These are phyloP conservation scores for Chelon auratus DNA, from an alignment of 2,797 vertebrate species.

Conservation along the genomic window DNA sequence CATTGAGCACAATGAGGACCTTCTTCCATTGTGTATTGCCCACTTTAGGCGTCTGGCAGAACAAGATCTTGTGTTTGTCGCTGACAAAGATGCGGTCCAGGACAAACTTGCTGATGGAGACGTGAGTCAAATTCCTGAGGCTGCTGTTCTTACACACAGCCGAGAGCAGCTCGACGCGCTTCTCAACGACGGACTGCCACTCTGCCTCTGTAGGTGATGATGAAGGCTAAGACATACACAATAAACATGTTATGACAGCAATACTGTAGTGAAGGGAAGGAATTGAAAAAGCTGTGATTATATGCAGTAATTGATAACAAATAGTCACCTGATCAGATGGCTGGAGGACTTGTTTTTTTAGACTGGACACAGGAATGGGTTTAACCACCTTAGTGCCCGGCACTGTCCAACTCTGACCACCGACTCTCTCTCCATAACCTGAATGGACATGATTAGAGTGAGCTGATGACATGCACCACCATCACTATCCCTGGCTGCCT, in stretches of 20 bases:
- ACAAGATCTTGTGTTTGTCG: conserved; percentile 97
- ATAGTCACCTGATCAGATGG: conserved; percentile 83
- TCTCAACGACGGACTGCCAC: conserved; percentile 82
- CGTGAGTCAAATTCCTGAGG: conserved; percentile 90
- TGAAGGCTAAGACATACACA: conserved; percentile 66
- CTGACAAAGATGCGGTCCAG: conserved; percentile 98
- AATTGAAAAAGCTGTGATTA: too few relatives aligned
- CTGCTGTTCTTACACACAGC: conserved; percentile 88
- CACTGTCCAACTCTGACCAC: conserved; percentile 84
- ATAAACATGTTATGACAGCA: background rate
- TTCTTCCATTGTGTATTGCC: conserved; percentile 99
- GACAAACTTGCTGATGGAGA: conserved; percentile 91
- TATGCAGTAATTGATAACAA: background rate
- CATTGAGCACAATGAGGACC: conserved; percentile 97
- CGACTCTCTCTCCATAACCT: conserved; percentile 87
- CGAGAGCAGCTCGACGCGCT: conserved; percentile 87
- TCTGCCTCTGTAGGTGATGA: conserved; percentile 37
- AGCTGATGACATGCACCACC: fast-evolving
- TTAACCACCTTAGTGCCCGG: conserved; percentile 80
- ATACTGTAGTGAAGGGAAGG: background rate
- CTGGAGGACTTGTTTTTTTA: conserved; percentile 72
- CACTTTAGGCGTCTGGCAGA: conserved; percentile 99
- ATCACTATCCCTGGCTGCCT: fast-evolving
- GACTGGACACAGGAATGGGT: conserved; percentile 40
- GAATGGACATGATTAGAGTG: background rate